A percentile compares a stretch with the other conserved stretches of the same genome.
phyloP scores from a whole-genome alignment of 1,140 invertebrate species.

The Drosophila pectinifera region DNA sequence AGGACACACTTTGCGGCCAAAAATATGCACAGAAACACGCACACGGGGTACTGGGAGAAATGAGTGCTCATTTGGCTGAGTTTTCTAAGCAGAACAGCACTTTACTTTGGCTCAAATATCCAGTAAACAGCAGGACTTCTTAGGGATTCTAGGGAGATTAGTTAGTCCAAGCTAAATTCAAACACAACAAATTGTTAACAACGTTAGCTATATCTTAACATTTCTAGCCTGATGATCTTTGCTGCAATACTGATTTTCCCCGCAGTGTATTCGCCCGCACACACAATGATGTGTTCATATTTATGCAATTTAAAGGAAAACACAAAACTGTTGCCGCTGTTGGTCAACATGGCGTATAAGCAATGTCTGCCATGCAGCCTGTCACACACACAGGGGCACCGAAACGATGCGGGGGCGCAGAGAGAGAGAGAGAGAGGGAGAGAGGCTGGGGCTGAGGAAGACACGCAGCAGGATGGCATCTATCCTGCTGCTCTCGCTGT shows the following conservation, averaged over 20 bases:
- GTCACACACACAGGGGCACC: conserved; percentile 37
- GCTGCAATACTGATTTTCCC: too few relatives aligned
- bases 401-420: background rate
- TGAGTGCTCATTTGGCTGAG: background rate
- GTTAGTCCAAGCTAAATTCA: too few relatives aligned
- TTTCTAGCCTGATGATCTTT: background rate
- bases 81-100: background rate
- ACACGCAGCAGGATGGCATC: conserved; percentile 56
- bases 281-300: conserved; percentile 60
- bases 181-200: too few relatives aligned
- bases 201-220: too few relatives aligned
- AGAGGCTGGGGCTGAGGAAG: background rate
- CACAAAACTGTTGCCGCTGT: conserved; percentile 72
- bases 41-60: conserved; percentile 34
- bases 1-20: conserved; percentile 78
- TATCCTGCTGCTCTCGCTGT: conserved; percentile 32
- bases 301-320: conserved; percentile 83
- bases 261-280: conserved; percentile 9
- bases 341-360: conserved; percentile 78
- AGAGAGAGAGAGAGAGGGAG: background rate
- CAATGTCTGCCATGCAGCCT: conserved; percentile 60
- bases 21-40: conserved; percentile 56
- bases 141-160: too few relatives aligned
- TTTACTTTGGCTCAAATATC: background rate
- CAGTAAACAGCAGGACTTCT: too few relatives aligned